phyloP scores from a whole-genome alignment of 2,797 vertebrate genomes.

The Pelodytes ibericus region DNA sequence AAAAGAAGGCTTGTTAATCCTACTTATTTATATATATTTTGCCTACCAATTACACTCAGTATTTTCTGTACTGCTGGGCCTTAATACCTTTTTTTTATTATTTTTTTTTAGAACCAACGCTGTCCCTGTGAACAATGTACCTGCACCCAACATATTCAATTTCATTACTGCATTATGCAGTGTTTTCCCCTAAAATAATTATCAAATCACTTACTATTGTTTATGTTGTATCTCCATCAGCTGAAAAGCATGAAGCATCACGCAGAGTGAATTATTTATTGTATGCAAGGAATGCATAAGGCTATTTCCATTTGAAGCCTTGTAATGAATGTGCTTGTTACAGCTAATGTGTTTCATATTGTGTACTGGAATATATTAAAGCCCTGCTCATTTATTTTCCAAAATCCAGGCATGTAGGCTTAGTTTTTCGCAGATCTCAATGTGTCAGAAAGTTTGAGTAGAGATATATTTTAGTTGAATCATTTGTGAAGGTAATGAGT shows the following conservation, averaged over 20 bases:
- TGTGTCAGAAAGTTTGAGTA: background rate
- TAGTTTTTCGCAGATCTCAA: background rate
- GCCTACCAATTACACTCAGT: background rate
- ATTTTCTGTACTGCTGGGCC: background rate
- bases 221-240: slow-evolving; percentile 27
- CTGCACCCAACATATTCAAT: slow-evolving; percentile 29
- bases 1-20: slow-evolving; percentile 1
- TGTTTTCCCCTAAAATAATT: slow-evolving; percentile 36
- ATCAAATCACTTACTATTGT: slow-evolving; percentile 48
- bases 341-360: slow-evolving; percentile 44
- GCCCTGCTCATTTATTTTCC: slow-evolving; percentile 22
- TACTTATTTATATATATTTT: background rate
- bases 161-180: slow-evolving; percentile 33
- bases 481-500: too few species aligned
- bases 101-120: background rate
- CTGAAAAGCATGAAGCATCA: slow-evolving; percentile 42
- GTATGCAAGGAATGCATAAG: slow-evolving; percentile 37
- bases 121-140: slow-evolving; percentile 5
- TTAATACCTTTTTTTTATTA: background rate
- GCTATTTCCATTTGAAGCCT: slow-evolving; percentile 50
- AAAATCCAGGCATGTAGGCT: slow-evolving; percentile 21
- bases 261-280: slow-evolving; percentile 28
- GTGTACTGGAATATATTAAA: slow-evolving; percentile 45
- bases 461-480: too few species aligned
- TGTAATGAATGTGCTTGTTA: slow-evolving; percentile 54